phyloP scores from a whole-genome alignment of 2,113 vertebrate genomes.

The Tragelaphus buxtoni region DNA sequence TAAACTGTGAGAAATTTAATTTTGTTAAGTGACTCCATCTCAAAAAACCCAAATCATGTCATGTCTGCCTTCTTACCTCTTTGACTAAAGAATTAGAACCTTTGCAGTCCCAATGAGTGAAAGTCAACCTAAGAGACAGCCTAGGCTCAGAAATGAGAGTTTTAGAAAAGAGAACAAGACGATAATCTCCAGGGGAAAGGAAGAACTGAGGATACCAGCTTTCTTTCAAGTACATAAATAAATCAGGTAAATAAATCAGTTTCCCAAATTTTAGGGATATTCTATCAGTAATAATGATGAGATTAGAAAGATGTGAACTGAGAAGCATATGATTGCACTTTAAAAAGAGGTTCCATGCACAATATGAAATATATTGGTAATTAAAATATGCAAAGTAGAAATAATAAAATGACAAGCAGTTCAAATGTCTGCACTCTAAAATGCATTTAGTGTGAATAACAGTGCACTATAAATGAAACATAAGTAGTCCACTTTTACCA shows the following conservation, averaged over 20 bases:
- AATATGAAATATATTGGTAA: neutral
- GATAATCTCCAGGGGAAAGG: neutral
- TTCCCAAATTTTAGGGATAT: neutral
- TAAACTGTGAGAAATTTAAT: neutral
- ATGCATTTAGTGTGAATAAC: neutral
- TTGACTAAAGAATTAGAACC: neutral
- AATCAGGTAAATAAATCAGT: neutral
- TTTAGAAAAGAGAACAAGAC: neutral
- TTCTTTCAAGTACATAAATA: neutral
- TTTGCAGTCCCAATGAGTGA: neutral
- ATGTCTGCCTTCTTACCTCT: neutral
- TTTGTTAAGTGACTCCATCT: neutral
- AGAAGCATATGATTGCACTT: neutral
- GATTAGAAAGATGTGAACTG: neutral
- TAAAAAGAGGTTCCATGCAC: neutral
- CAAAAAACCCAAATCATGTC: neutral
- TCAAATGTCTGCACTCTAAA: slow-evolving; percentile 14
- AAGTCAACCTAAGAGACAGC: neutral
- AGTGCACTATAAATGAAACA: neutral
- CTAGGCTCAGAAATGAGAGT: neutral
- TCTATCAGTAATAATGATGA: neutral
- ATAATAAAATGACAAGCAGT: slow-evolving; percentile 26
- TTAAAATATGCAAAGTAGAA: slow-evolving; percentile 24
- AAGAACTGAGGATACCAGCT: neutral
- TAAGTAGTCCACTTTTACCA: neutral